A percentile compares a stretch with the other conserved stretches of the same genome.
Evolutionary conservation across 2,113 vertebrate species (phyloP).

Genomic region (Psittacus erithacus): DNA sequence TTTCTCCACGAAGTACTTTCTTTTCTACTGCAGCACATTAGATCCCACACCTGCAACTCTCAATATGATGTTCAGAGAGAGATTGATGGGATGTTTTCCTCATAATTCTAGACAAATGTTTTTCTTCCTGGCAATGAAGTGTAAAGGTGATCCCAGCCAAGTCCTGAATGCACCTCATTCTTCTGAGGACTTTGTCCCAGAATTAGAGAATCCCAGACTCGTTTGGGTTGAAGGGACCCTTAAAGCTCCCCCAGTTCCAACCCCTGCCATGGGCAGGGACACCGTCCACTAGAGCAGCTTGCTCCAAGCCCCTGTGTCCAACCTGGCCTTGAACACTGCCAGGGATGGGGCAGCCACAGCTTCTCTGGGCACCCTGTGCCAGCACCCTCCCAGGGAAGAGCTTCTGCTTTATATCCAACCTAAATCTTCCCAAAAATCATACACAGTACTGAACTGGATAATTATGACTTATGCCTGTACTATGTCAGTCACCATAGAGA

Average conservation of each 20-base stretch:
- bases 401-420: too few species aligned
- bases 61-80: not conserved
- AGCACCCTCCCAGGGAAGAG: too few species aligned
- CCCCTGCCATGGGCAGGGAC: not conserved
- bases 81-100: not conserved
- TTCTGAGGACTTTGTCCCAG: not conserved
- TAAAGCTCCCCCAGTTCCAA: not conserved
- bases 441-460: not conserved
- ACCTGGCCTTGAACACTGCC: too few species aligned
- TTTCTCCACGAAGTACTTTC: not conserved
- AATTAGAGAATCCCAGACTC: too few species aligned
- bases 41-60: rapidly evolving
- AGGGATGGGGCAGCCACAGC: too few species aligned
- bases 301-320: too few species aligned
- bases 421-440: not conserved
- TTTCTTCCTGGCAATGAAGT: not conserved
- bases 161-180: not conserved
- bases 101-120: not conserved
- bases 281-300: too few species aligned
- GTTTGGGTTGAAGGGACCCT: not conserved
- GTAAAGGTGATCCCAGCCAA: not conserved
- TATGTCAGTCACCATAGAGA: rapidly evolving
- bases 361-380: too few species aligned
- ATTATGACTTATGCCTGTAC: not conserved
- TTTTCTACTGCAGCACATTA: not conserved